These are phyloP conservation scores for Solenopsis invicta DNA, from an alignment of 1,140 invertebrate species.

Conservation along the genomic window DNA sequence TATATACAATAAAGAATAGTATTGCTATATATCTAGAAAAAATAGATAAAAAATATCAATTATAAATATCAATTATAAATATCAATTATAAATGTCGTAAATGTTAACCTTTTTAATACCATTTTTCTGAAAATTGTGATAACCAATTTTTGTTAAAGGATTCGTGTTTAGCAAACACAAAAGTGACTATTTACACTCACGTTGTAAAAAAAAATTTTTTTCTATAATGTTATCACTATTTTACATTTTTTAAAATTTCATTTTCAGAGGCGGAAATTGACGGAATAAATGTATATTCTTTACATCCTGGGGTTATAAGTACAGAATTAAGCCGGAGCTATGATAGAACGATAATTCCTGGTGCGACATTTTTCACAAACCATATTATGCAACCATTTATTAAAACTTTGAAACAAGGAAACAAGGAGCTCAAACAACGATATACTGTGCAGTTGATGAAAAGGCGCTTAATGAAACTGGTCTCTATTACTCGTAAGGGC, in stretches of 20 bases:
- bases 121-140: no score
- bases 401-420: slow-evolving; percentile 90
- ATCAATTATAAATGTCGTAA: no score
- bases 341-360: slow-evolving; percentile 86
- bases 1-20: no score
- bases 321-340: slow-evolving; percentile 93
- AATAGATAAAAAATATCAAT: no score
- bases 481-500: slow-evolving; percentile 88
- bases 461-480: slow-evolving; percentile 89
- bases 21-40: no score
- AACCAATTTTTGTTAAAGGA: no score
- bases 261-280: slow-evolving; percentile 82
- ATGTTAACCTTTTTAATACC: no score
- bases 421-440: slow-evolving; percentile 93
- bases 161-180: no score
- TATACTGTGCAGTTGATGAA: slow-evolving; percentile 93
- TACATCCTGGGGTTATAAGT: slow-evolving; percentile 92
- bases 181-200: no score
- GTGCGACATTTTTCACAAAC: slow-evolving; percentile 62
- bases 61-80: no score
- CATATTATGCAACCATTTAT: slow-evolving; percentile 83
- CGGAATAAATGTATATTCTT: slow-evolving; percentile 90
- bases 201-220: no score
- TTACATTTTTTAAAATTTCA: slow-evolving; percentile 1
- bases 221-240: no score